Evolutionary conservation across 2,888 invertebrate genomes (phyloP).

Genomic region (Allygus modestus): DNA sequence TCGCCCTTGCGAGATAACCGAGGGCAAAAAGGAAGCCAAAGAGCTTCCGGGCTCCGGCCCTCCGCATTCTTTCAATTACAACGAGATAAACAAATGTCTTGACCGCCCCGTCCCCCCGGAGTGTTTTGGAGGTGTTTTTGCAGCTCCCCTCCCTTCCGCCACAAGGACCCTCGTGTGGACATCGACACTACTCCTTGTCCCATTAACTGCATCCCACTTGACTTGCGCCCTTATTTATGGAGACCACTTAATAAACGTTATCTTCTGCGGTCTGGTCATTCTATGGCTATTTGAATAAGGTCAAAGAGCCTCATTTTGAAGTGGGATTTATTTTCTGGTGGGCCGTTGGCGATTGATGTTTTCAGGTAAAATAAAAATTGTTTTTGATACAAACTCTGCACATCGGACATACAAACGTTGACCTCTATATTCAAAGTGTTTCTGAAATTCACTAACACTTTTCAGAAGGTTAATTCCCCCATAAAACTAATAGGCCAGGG

Average conservation of each 20-base stretch:
- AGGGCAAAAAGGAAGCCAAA: slow-evolving; percentile 60
- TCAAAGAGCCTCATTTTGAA: neutral
- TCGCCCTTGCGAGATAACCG: slow-evolving; percentile 25
- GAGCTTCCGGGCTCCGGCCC: slow-evolving; percentile 39
- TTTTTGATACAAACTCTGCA: too few relatives aligned
- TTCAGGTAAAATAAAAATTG: too few relatives aligned
- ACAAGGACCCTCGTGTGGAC: slow-evolving; percentile 9
- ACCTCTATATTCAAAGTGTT: too few relatives aligned
- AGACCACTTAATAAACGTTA: slow-evolving; percentile 54
- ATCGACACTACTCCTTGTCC: slow-evolving; percentile 38
- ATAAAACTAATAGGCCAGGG: too few relatives aligned
- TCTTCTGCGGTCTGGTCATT: slow-evolving; percentile 27
- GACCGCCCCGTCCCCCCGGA: slow-evolving; percentile 35
- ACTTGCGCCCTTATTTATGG: slow-evolving; percentile 51
- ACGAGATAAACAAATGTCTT: slow-evolving; percentile 59
- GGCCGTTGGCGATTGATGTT: too few relatives aligned
- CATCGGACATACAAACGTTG: too few relatives aligned
- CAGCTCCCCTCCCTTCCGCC: neutral
- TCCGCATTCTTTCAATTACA: slow-evolving; percentile 59
- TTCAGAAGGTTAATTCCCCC: too few relatives aligned
- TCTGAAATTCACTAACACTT: too few relatives aligned
- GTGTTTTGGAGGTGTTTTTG: slow-evolving; percentile 46
- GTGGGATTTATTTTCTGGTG: neutral
- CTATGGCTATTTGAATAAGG: slow-evolving; percentile 25
- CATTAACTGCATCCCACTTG: slow-evolving; percentile 39